Base-by-base conservation (phyloP, 2,797 vertebrate genomes). In the Xenopus petersii region DNA sequence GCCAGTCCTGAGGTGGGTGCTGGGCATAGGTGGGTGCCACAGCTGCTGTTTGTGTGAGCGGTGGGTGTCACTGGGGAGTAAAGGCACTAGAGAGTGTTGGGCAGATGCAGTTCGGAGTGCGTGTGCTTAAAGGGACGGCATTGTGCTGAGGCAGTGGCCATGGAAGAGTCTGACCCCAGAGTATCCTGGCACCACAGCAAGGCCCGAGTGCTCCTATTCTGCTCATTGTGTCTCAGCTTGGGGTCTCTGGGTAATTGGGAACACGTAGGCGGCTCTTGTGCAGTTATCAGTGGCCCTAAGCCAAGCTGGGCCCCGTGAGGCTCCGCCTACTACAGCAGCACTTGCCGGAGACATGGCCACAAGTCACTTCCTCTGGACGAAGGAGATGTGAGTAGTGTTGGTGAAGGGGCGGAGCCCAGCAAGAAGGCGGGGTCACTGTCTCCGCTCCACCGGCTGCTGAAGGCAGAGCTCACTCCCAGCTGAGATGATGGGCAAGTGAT, bases 391-490 rank as follows among this genome's bases (percentile, higher is more conserved):
- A 9, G 48, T 68, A 76, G 75, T 69, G 59, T 71, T 71, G 73
- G 33, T 0, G 78, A n/a, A 69, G 66, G 61, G 70, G 54, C 2
- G 10, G 13, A 3, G 33, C 16, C 3, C 3, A 56, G 3, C 54
- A 3, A 3, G 4, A 13, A 10, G 8, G 65, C 64, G 63, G 36
- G 11, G 16, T 96, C 91, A 98, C 77, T 84, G 84, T 83, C 92
- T 92, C 86, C 95, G 93, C 82, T 97, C 96, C 74, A 99, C 97
- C 0, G 97, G 97, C 82, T 99, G 96, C 82, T 98, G 95, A 76
- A 99, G 93, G 84, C 95, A 98, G 81, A 98, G 93, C 89, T 98
- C 96, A 0, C 97, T 98, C 81, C 97, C 97, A 0, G 97, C 97
- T 0, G 97, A 98, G 82, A 99, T 96, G 77, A 98, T 98, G 71